Percentiles rank a stretch among this genome's conserved stretches.
Conservation (phyloP, 2,797 vertebrate genomes). For the Cryptoprocta ferox region DNA sequence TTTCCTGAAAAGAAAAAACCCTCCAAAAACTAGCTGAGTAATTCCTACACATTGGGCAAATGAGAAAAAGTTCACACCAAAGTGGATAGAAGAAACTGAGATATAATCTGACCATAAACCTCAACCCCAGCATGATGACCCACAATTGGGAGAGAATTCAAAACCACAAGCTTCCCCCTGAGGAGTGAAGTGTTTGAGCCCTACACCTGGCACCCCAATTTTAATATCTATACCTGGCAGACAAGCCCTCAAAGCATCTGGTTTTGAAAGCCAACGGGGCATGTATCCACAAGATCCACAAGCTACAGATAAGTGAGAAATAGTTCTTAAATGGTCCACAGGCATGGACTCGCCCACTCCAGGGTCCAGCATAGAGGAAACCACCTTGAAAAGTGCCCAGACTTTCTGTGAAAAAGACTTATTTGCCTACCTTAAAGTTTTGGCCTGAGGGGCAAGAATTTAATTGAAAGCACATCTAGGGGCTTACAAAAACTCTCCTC, state of each 20-base stretch:
- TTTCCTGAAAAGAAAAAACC: no score
- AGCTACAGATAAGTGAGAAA: background rate
- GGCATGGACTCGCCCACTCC: background rate
- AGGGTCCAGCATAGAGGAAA: background rate
- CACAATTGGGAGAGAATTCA: background rate
- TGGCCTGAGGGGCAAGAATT: background rate
- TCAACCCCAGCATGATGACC: background rate
- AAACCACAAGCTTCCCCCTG: background rate
- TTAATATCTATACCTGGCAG: background rate
- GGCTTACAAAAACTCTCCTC: background rate
- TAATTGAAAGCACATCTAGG: background rate
- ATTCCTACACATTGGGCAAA: background rate
- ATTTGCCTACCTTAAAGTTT: background rate
- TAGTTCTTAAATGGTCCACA: background rate
- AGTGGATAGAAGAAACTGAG: background rate
- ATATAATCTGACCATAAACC: background rate
- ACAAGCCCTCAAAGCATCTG: background rate
- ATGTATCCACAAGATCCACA: background rate
- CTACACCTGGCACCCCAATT: background rate
- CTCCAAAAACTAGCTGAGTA: background rate
- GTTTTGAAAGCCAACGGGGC: background rate
- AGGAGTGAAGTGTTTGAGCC: background rate
- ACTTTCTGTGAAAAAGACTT: background rate
- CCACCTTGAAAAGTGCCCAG: background rate
- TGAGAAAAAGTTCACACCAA: background rate